phyloP scores from a whole-genome alignment of 1,140 invertebrate genomes.

The Drosophila bocki region DNA sequence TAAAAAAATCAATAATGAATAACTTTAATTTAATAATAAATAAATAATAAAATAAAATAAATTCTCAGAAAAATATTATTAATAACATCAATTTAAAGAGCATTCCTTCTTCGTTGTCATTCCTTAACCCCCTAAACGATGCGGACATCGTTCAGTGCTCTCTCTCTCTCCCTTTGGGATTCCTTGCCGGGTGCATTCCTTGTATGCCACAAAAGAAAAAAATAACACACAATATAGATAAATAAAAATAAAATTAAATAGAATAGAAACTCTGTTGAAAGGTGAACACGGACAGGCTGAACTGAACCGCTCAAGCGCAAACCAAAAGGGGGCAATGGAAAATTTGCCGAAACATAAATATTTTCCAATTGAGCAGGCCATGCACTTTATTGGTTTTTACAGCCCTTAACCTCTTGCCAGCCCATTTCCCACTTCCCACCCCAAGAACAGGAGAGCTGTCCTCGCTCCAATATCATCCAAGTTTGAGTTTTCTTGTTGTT shows the following conservation, averaged over 20 bases:
- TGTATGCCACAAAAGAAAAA: conserved; percentile 20
- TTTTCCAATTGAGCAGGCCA: conserved; percentile 60
- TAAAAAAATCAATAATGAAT: no score
- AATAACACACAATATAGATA: background rate
- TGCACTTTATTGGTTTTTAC: conserved; percentile 75
- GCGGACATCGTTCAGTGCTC: conserved; percentile 44
- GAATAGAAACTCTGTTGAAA: conserved; percentile 29
- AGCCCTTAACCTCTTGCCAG: conserved; percentile 28
- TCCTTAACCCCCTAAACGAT: conserved; percentile 14
- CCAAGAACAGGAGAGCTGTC: background rate
- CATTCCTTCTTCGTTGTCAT: background rate
- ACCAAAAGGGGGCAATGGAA: conserved; percentile 9
- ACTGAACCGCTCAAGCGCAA: conserved; percentile 33
- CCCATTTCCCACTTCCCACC: conserved; percentile 2
- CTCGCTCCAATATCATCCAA: conserved; percentile 7
- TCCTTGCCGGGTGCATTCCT: conserved; percentile 48
- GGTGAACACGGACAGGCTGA: conserved; percentile 18
- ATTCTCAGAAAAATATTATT: background rate
- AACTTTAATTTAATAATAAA: background rate
- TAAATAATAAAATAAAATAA: background rate
- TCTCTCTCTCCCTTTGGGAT: conserved; percentile 34
- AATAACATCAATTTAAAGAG: background rate
- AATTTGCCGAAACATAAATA: conserved; percentile 41
- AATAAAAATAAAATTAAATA: conserved; percentile 29
- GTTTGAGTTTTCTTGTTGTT: conserved; percentile 12